Evolutionary conservation across 2,888 invertebrate genomes (phyloP), one percentile per base, ranked within the genome.

Genomic region (Microctonus brassicae): DNA sequence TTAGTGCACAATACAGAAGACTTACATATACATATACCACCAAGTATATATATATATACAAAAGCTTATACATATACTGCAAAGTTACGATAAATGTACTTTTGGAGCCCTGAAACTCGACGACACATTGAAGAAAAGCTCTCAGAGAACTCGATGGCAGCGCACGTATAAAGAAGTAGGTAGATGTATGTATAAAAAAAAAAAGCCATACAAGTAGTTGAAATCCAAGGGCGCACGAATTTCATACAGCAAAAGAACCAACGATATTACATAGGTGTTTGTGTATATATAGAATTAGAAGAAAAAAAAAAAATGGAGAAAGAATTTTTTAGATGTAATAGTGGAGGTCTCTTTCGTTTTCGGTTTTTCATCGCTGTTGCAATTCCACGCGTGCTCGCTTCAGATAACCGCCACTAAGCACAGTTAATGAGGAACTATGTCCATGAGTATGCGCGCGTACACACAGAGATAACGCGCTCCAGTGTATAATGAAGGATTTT

Each of bases 351-450:
- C 10, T 10, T 1, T 10, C 47, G 4, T 7, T 20, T n/a, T 47
- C 47, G 3, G 11, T 62, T 9, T 42, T 20, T n/a, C 26, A 29
- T 13, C n/a, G 29, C 22, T 62, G 70, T 73, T 70, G 77, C 78
- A 79, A 77, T 79, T 78, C 76, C 78, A 77, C 78, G 79, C 80
- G 80, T 79, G 75, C 76, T 75, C 77, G 72, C 74, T 75, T 73
- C 73, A 78, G 80, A 81, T 79, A 81, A 79, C 79, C 76, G 75
- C 77, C 73, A 76, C 76, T 81, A 81, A 81, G 81, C 80, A 80
- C 78, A 71, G 74, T 75, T 75, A 78, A 78, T 76, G 76, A 78
- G 70, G 75, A 73, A 69, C 70, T 68, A 73, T 73, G 70, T 68
- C 69, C 70, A 60, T 67, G 64, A 71, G 77, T 69, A 77, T 76